phyloP scores from a whole-genome alignment of 2,113 vertebrate genomes.

The Phrynosoma blainvillii region DNA sequence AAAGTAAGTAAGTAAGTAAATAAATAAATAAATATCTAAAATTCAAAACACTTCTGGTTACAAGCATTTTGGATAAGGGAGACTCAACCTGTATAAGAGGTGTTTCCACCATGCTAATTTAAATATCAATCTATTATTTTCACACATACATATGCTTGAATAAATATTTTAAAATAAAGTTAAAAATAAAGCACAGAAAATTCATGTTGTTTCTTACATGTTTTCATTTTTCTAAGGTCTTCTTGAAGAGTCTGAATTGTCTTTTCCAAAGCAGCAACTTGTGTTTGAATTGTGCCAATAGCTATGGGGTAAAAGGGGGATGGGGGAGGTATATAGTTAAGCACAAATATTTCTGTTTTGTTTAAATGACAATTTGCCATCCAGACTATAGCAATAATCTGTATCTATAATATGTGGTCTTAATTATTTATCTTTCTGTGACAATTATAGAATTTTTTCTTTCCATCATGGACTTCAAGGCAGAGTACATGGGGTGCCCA shows the following conservation, averaged over 20 bases:
- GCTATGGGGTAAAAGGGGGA: neutral
- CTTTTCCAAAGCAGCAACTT: constrained; percentile 45
- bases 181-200: neutral
- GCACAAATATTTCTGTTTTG: neutral
- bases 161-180: neutral
- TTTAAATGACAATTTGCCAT: neutral
- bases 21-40: too few relatives aligned
- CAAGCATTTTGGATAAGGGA: too few relatives aligned
- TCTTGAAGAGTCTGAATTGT: constrained; percentile 22
- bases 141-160: neutral
- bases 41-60: too few relatives aligned
- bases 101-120: neutral
- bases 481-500: neutral
- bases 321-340: neutral
- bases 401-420: neutral
- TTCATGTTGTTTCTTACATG: constrained; percentile 10
- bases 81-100: neutral
- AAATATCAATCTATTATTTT: neutral
- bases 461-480: neutral
- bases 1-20: too few relatives aligned
- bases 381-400: neutral
- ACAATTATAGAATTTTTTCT: neutral
- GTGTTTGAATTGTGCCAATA: constrained; percentile 12
- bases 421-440: neutral
- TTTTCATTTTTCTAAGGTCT: constrained; percentile 26